Base-by-base conservation (phyloP, 2,113 vertebrate species). In the Chroicocephalus ridibundus region DNA sequence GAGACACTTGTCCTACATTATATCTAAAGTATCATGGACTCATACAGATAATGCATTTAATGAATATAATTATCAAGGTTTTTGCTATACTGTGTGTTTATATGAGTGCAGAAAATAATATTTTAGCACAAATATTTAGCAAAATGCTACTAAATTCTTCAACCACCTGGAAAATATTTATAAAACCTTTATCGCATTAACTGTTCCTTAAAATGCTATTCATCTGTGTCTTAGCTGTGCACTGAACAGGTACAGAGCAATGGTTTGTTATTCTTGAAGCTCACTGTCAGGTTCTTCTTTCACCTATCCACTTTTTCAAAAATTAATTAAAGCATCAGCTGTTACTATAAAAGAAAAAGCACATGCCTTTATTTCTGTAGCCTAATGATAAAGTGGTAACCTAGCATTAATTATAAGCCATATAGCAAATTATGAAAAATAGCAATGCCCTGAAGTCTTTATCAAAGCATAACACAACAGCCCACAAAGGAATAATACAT, bases 371-470 rank as follows among this genome's bases (percentile, higher is more conserved):
- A 71, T 94, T 90, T 88, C 64, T 72, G 31, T 40, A 86, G 26
- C 18, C 18, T 44, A 64, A 86, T 88, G 64, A 74, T 47, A 81
- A 71, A 83, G 42, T 2, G 2, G 18, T 52, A 79, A 38, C 19
- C 44, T 52, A 86, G 15, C 10, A 57, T 84, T 84, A 88, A 78
- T 95, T 81, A 70, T 86, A 88, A 81, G 31, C n/a, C 24, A 84
- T 78, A 90, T 20, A 86, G 19, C 21, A 94, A 86, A 90, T 83
- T 62, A 58, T 93, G 79, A 95, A 95, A 93, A 88, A 90, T 52
- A 95, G 15, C 54, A 81, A 74, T 90, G 76, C 60, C 82, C 60
- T 81, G 54, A 90, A 88, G 78, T 83, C 51, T 94, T 92, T 88
- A 74, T 74, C 71, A 92, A 90, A 81, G n/a, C 70, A 75, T 57